Evolutionary conservation across 2,888 invertebrate genomes (phyloP).

Genomic region (Alloplasta piceator): DNA sequence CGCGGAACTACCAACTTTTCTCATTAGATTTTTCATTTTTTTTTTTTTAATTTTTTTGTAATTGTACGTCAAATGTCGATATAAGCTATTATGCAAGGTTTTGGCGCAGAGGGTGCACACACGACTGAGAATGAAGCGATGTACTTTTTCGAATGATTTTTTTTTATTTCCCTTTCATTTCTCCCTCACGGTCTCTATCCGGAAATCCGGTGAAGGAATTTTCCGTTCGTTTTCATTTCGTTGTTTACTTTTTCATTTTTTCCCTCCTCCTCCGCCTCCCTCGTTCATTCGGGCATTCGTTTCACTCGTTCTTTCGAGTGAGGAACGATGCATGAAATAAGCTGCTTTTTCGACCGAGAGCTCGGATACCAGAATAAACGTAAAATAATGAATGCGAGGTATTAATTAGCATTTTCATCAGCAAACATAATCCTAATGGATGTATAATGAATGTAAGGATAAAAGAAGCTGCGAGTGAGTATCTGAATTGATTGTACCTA

Average conservation of each 20-base stretch:
- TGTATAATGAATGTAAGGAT: neutral
- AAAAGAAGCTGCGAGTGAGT: neutral
- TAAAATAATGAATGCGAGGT: conserved; percentile 1
- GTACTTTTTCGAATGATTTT: conserved; percentile 17
- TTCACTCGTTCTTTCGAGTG: conserved; percentile 4
- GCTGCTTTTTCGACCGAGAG: conserved; percentile 17
- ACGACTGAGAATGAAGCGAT: conserved; percentile 19
- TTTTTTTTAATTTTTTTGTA: neutral
- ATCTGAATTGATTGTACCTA: too few relatives aligned
- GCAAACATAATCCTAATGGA: conserved; percentile 6
- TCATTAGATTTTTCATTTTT: conserved; percentile 23
- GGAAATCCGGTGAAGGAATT: conserved; percentile 42
- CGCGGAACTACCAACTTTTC: neutral
- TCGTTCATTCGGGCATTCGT: neutral
- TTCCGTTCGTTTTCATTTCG: conserved; percentile 32
- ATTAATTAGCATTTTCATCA: conserved; percentile 9
- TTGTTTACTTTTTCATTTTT: conserved; percentile 14
- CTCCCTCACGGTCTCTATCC: conserved; percentile 33
- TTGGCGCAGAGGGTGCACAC: conserved; percentile 7
- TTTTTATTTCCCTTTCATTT: conserved; percentile 16
- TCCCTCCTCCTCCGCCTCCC: neutral
- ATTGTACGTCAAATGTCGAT: conserved; percentile 19
- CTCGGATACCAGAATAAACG: neutral
- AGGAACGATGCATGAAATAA: conserved; percentile 26
- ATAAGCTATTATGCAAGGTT: conserved; percentile 26